Percentiles rank a stretch among this genome's conserved stretches.
phyloP scores from a whole-genome alignment of 2,797 vertebrate species.

The Oreortyx pictus region DNA sequence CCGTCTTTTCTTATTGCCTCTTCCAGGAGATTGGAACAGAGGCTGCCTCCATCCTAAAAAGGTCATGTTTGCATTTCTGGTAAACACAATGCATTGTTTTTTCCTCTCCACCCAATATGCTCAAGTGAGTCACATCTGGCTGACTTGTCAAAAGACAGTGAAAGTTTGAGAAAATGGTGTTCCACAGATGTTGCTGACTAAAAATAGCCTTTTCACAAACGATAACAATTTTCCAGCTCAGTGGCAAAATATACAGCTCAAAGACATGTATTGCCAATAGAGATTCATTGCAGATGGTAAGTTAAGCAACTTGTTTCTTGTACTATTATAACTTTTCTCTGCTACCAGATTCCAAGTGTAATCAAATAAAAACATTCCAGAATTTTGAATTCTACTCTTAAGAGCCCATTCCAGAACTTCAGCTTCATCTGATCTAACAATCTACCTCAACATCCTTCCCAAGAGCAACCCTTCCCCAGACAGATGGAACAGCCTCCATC shows the following conservation, averaged over 20 bases:
- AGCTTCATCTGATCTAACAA: neutral
- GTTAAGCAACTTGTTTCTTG: conserved; percentile 27
- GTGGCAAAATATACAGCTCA: conserved; percentile 54
- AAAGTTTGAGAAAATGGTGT: conserved; percentile 67
- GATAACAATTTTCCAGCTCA: conserved; percentile 75
- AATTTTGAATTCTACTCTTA: neutral
- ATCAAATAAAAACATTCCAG: neutral
- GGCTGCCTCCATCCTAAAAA: conserved; percentile 39
- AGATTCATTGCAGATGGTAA: conserved; percentile 47
- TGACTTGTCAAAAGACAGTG: conserved; percentile 56
- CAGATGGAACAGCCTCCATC: neutral
- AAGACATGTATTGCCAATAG: conserved; percentile 33
- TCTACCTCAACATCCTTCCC: neutral
- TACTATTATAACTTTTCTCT: conserved; percentile 48
- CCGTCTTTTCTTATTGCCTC: neutral
- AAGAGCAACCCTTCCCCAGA: neutral
- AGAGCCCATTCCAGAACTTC: neutral
- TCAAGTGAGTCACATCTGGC: conserved; percentile 70
- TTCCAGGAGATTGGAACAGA: neutral
- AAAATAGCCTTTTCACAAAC: conserved; percentile 66
- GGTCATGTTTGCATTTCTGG: conserved; percentile 66
- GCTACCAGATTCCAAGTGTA: neutral
- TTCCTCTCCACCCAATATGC: conserved; percentile 49
- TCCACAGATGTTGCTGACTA: conserved; percentile 73
- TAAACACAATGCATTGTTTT: conserved; percentile 38